Conservation (phyloP, 2,113 vertebrate genomes). For the Pandion haliaetus region DNA sequence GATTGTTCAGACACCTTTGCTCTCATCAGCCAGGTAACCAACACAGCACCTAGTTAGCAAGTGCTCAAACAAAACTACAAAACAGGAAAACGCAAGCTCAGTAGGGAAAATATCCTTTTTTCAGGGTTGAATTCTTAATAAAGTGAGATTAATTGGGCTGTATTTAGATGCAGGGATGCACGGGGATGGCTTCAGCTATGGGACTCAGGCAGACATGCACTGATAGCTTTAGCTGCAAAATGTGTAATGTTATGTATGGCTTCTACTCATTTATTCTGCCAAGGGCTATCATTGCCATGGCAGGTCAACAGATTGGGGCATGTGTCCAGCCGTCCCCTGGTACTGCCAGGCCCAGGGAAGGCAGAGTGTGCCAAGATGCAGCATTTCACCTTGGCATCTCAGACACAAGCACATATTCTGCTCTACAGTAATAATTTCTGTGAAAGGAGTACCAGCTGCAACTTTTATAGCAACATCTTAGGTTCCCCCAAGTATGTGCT, state of each 20-base stretch:
- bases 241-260: background rate
- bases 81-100: background rate
- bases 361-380: background rate
- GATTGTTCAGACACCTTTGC: background rate
- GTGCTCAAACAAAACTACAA: background rate
- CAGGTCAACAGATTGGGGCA: background rate
- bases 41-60: background rate
- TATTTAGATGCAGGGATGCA: background rate
- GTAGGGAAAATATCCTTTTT: background rate
- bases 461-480: background rate
- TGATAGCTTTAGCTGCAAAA: background rate
- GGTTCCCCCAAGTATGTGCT: background rate
- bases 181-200: background rate
- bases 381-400: background rate
- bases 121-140: background rate
- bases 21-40: background rate
- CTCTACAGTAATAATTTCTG: background rate
- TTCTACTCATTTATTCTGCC: background rate
- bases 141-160: conserved; percentile 30
- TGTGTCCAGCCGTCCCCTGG: background rate
- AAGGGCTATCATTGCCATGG: conserved; percentile 10
- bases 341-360: background rate
- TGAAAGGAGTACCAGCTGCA: background rate
- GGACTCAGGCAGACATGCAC: background rate
- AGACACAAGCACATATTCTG: background rate